Evolutionary conservation across 64 coral and sea anemone genomes (phyloP), one percentile per base, ranked within the genome.

Genomic region (Dendronephthya gigantea): DNA sequence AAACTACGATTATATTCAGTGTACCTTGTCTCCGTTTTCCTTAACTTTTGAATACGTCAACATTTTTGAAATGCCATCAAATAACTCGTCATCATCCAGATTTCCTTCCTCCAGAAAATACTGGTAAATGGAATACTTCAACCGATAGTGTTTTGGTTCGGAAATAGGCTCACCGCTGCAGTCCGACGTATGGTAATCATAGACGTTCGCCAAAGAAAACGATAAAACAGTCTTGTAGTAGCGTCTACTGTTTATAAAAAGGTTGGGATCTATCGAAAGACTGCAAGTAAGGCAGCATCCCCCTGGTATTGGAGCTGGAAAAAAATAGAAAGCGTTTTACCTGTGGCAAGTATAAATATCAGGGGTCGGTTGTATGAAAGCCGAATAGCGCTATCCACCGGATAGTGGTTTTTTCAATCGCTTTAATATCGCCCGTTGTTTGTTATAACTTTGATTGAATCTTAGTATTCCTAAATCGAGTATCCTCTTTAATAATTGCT

Each of bases 221-320:
- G 92, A 89, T 28, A 98, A 23, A 34, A 90, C 93, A 48, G 89
- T 98, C 58, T 91, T 81, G 25, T 91, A 62, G 36, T 84, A 68
- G 38, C 89, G 58, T 48, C 84, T 89, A 10, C 83, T 83, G 1
- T 91, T 43, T 12, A 81, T 82, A 34, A 98, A 62, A 29, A 79
- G 29, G 37, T 98, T 93, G 56, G 95, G 92, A 90, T 98, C 95
- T 41, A 93, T 82, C 68, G 93, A 87, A 49, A 93, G 70, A 39
- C 83, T 93, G 39, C 95, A 98, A 0, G 95, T 98, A 0, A 93
- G 87, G 29, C 95, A 98, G 7, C 95, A 98, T 45, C 89, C 95
- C 19, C 95, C 95, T 47, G 92, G 87, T 62, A 98, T 90, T 40
- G 95, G 95, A 85, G 85, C 95, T 98, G 47, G 12, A 96, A 85